These are phyloP conservation scores for Leucoma salicis DNA, from an alignment of 2,888 invertebrate genomes.

Conservation along the genomic window DNA sequence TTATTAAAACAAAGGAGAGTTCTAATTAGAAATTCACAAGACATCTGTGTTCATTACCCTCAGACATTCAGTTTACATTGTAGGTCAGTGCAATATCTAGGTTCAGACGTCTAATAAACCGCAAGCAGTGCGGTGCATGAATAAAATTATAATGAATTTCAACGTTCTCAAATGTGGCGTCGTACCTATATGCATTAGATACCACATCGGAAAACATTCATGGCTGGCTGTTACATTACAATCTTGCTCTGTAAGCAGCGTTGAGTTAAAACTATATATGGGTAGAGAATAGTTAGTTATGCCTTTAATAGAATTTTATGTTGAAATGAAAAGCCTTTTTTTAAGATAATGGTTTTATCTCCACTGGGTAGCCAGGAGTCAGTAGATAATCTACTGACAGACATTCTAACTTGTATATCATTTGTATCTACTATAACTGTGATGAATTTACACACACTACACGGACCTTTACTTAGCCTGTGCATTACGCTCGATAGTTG, in stretches of 20 bases:
- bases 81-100: constrained; percentile 29
- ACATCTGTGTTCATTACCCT: constrained; percentile 30
- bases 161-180: constrained; percentile 54
- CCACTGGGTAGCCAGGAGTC: too few relatives aligned
- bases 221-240: constrained; percentile 19
- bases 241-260: constrained; percentile 15
- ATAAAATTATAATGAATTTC: constrained; percentile 76
- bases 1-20: not conserved
- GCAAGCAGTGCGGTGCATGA: constrained; percentile 47
- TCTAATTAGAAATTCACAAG: constrained; percentile 29
- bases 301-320: too few relatives aligned
- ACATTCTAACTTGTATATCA: too few relatives aligned
- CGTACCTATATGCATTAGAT: constrained; percentile 57
- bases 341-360: too few relatives aligned
- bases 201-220: constrained; percentile 32
- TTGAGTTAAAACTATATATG: not conserved
- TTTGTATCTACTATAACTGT: too few relatives aligned
- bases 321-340: too few relatives aligned
- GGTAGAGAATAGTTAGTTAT: too few relatives aligned
- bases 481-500: too few relatives aligned
- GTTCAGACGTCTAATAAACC: constrained; percentile 53
- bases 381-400: too few relatives aligned
- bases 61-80: constrained; percentile 38
- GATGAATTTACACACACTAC: too few relatives aligned
- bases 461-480: too few relatives aligned